These are phyloP conservation scores for Sarotherodon lohbergeri DNA, from an alignment of 2,113 vertebrate species.

Conservation along the genomic window DNA sequence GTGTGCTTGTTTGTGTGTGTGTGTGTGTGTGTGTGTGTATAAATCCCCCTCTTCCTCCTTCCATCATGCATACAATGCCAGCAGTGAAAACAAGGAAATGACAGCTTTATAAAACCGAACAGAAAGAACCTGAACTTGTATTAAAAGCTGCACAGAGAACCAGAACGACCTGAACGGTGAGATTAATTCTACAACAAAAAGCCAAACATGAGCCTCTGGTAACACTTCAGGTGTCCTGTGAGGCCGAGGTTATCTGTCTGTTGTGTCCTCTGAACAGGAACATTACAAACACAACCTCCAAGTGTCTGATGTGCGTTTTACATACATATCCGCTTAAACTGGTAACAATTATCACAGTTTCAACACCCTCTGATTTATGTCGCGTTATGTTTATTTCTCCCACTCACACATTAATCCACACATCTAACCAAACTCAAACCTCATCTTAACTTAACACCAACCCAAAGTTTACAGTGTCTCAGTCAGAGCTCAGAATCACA, in stretches of 20 bases:
- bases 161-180: neutral
- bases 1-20: neutral
- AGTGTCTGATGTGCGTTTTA: neutral
- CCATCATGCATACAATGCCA: rapidly evolving
- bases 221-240: neutral
- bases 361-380: neutral
- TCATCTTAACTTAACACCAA: neutral
- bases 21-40: rapidly evolving
- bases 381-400: neutral
- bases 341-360: rapidly evolving
- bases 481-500: rapidly evolving
- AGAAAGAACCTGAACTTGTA: neutral
- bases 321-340: neutral
- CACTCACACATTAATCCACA: neutral
- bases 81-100: neutral
- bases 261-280: neutral
- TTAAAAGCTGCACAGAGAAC: neutral
- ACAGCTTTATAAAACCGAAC: rapidly evolving
- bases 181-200: neutral
- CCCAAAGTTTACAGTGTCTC: neutral
- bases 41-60: neutral
- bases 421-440: neutral
- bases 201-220: neutral
- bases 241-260: neutral
- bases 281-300: neutral